Conservation (phyloP, 2,888 invertebrate species). For the Alsophila aescularia region DNA sequence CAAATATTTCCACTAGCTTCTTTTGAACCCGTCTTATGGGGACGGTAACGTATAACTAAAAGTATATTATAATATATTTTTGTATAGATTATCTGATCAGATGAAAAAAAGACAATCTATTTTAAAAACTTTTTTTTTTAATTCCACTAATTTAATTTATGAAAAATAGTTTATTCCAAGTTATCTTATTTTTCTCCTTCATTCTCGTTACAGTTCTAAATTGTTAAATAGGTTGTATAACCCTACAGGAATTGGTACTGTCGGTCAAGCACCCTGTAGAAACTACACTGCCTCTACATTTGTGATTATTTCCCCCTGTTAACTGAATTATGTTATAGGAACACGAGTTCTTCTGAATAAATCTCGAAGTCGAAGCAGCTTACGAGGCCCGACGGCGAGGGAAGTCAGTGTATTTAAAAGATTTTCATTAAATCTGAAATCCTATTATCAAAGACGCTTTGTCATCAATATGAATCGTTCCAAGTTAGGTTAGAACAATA, state of each 20-base stretch:
- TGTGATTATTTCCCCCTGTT: constrained; percentile 64
- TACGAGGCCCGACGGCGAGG: constrained; percentile 29
- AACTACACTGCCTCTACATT: constrained; percentile 47
- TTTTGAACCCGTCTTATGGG: no score
- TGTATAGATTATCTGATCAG: no score
- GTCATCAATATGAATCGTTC: constrained; percentile 33
- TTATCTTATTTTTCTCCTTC: no score
- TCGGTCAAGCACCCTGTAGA: constrained; percentile 9
- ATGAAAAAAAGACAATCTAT: no score
- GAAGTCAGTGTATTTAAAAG: constrained; percentile 41
- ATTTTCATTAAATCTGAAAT: constrained; percentile 38
- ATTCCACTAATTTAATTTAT: no score
- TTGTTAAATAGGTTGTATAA: background rate
- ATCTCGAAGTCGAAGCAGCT: constrained; percentile 65
- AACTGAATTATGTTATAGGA: constrained; percentile 72
- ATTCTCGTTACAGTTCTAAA: no score
- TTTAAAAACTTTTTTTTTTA: no score
- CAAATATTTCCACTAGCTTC: no score
- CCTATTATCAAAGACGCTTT: constrained; percentile 39
- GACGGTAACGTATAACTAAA: no score
- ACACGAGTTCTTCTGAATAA: constrained; percentile 70
- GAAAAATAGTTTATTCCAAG: no score
- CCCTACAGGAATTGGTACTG: background rate
- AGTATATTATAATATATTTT: no score
- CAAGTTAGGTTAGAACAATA: constrained; percentile 25